Conservation (phyloP, 2,113 vertebrate species). For the Microcebus murinus region DNA sequence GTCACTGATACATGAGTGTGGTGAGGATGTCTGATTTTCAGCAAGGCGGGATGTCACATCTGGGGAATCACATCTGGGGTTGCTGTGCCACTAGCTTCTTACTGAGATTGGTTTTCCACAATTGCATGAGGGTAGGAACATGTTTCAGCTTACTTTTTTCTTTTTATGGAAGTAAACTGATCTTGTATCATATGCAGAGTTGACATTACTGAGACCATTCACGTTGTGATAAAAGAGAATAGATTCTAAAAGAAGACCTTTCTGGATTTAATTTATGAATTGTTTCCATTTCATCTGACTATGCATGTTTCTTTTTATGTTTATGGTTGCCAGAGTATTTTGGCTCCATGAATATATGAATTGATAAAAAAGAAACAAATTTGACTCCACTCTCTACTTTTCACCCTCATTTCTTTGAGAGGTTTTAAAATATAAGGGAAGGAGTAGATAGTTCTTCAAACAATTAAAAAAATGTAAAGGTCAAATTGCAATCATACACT, state of each 20-base stretch:
- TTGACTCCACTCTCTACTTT: background rate
- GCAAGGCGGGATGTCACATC: background rate
- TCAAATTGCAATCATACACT: slow-evolving; percentile 19
- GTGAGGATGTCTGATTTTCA: slow-evolving; percentile 18
- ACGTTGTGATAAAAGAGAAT: background rate
- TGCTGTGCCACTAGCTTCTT: background rate
- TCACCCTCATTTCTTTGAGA: background rate
- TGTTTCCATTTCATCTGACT: background rate
- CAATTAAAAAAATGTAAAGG: slow-evolving; percentile 40
- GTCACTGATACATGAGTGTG: background rate
- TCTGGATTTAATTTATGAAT: slow-evolving; percentile 37
- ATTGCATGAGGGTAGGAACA: background rate
- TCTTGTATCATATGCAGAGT: background rate
- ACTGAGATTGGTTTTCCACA: background rate
- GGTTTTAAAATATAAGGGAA: slow-evolving; percentile 50
- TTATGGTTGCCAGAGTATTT: slow-evolving; percentile 13
- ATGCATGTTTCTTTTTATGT: background rate
- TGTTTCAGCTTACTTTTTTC: background rate
- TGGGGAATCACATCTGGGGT: background rate
- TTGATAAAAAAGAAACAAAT: background rate
- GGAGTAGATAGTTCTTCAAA: background rate
- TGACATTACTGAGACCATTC: background rate
- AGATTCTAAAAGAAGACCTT: slow-evolving; percentile 19
- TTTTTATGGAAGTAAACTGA: background rate
- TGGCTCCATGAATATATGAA: slow-evolving; percentile 12